A percentile compares a stretch with the other conserved stretches of the same genome.
These are phyloP conservation scores for Monodelphis domestica DNA, from an alignment of 2,797 vertebrate genomes.

Conservation along the genomic window DNA sequence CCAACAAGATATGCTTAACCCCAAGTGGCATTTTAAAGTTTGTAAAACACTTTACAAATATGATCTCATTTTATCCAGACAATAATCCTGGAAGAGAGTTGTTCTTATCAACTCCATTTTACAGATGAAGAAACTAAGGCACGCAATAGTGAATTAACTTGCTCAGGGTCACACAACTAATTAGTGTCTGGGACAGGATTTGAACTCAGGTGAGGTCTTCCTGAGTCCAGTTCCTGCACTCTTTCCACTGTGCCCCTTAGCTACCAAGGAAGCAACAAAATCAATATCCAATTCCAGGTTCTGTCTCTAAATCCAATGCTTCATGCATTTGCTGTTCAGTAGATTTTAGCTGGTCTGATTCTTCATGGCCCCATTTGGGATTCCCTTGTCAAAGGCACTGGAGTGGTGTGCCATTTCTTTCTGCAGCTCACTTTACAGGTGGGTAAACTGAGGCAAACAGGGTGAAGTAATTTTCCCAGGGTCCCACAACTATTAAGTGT, in stretches of 20 bases:
- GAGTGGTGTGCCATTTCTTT: too few relatives aligned
- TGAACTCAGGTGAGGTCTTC: not conserved
- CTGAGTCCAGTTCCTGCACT: not conserved
- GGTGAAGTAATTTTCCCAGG: too few relatives aligned
- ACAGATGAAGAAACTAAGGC: not conserved
- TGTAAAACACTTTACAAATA: not conserved
- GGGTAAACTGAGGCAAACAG: too few relatives aligned
- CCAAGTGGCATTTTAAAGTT: not conserved
- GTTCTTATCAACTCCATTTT: not conserved
- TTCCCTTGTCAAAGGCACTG: too few relatives aligned
- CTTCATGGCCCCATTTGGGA: too few relatives aligned
- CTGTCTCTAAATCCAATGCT: not conserved
- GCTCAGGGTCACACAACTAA: not conserved
- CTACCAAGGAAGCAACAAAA: not conserved
- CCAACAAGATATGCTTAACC: not conserved
- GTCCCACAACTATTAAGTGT: too few relatives aligned
- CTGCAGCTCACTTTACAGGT: too few relatives aligned
- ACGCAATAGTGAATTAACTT: not conserved
- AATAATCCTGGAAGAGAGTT: not conserved
- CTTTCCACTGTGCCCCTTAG: not conserved
- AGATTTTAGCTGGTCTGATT: too few relatives aligned
- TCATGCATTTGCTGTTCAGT: too few relatives aligned
- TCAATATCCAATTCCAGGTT: not conserved
- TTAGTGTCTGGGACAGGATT: not conserved
- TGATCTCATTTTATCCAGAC: not conserved